These are phyloP conservation scores for Zaprionus tsacasi DNA, from an alignment of 1,140 invertebrate species.

Conservation along the genomic window DNA sequence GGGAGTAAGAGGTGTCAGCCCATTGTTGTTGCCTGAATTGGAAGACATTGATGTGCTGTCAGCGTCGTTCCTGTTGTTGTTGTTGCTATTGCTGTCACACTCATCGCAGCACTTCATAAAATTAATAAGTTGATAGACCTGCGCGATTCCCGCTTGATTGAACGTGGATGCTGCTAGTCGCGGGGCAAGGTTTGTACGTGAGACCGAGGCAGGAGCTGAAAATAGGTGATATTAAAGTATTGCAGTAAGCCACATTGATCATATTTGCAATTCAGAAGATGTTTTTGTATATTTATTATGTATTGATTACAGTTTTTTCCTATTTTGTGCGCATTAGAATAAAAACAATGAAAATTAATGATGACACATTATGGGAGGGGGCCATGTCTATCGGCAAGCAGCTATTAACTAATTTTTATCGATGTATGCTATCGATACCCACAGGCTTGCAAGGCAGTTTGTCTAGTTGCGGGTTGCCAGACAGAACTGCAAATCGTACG, in stretches of 20 bases:
- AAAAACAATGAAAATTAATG: not conserved
- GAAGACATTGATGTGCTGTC: conserved; percentile 76
- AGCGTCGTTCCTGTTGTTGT: conserved; percentile 13
- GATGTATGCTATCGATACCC: not conserved
- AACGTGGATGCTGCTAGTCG: conserved; percentile 40
- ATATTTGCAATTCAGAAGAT: not conserved
- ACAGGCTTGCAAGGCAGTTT: not conserved
- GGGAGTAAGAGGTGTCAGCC: conserved; percentile 31
- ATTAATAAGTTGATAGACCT: conserved; percentile 83
- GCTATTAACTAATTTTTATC: not conserved
- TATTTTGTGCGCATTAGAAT: not conserved
- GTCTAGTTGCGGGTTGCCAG: not conserved
- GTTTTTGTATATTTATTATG: not conserved
- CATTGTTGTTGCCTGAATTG: conserved; percentile 67
- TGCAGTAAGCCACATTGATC: not conserved
- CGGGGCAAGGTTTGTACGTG: conserved; percentile 6
- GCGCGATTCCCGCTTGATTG: conserved; percentile 60
- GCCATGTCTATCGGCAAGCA: not conserved
- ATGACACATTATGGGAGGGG: not conserved
- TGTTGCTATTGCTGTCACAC: conserved; percentile 30
- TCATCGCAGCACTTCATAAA: conserved; percentile 75
- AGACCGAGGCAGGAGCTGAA: not conserved
- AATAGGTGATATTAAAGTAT: not conserved
- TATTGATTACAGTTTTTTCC: not conserved
- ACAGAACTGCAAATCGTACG: not conserved